Conservation (phyloP, 2,113 vertebrate genomes). For the Illadopsis cleaveri region DNA sequence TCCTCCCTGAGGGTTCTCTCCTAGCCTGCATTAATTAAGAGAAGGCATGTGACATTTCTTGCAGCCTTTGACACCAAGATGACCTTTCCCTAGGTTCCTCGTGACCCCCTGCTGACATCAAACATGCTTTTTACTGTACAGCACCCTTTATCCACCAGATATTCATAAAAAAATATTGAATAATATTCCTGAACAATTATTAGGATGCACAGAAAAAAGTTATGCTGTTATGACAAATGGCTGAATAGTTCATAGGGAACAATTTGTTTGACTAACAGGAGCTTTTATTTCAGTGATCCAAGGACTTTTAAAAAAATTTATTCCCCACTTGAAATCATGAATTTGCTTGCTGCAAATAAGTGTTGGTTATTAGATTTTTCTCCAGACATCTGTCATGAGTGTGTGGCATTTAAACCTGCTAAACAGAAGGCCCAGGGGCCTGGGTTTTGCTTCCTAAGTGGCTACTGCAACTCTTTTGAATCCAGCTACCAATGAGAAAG, state of each 20-base stretch:
- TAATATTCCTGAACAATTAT: background rate
- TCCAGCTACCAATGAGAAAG: background rate
- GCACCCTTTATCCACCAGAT: background rate
- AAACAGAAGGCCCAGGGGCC: background rate
- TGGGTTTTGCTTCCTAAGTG: background rate
- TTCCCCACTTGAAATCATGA: background rate
- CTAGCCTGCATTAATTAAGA: conserved; percentile 24
- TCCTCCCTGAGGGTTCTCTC: conserved; percentile 24
- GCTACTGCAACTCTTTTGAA: background rate
- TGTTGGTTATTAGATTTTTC: background rate
- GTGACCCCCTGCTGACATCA: background rate
- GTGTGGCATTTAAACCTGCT: background rate
- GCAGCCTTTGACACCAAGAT: conserved; percentile 42
- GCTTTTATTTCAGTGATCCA: background rate
- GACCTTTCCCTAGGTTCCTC: conserved; percentile 17
- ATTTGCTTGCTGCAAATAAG: background rate
- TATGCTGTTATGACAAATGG: background rate
- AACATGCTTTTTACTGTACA: conserved; percentile 6
- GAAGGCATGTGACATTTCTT: conserved; percentile 32
- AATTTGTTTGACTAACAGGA: conserved; percentile 3
- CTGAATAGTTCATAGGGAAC: background rate
- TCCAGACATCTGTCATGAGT: background rate
- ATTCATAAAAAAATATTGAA: background rate
- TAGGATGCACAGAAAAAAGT: background rate
- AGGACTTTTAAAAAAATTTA: background rate